Conservation (phyloP, 1,140 invertebrate species). For the Galleria mellonella region DNA sequence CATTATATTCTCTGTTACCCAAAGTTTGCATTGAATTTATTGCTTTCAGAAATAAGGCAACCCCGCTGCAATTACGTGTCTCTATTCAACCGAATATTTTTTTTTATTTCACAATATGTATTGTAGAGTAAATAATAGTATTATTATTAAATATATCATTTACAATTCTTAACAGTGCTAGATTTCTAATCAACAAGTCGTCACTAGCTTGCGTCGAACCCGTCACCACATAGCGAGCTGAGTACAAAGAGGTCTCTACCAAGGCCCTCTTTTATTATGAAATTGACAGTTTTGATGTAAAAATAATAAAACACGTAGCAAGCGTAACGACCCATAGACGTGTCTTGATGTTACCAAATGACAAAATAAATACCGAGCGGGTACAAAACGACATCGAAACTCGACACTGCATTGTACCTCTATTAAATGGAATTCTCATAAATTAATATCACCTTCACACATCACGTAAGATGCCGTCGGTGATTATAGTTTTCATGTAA, state of each 20-base stretch:
- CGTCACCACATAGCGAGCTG: constrained; percentile 27
- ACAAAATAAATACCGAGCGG: not conserved
- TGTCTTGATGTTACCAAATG: constrained; percentile 23
- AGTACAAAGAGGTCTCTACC: constrained; percentile 28
- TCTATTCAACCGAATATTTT: too few relatives aligned
- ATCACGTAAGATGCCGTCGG: not conserved
- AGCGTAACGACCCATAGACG: constrained; percentile 22
- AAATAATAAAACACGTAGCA: constrained; percentile 42
- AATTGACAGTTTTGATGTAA: constrained; percentile 42
- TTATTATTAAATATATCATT: too few relatives aligned
- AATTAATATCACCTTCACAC: constrained; percentile 1
- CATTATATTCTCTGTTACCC: too few relatives aligned
- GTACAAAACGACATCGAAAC: not conserved
- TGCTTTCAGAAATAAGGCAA: too few relatives aligned
- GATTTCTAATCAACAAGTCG: too few relatives aligned
- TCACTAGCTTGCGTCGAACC: constrained; percentile 29
- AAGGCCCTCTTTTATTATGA: constrained; percentile 36
- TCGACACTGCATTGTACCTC: not conserved
- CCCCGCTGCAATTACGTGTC: too few relatives aligned
- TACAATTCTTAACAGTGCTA: too few relatives aligned
- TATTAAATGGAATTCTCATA: constrained; percentile 2
- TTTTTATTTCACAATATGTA: too few relatives aligned
- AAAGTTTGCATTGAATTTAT: too few relatives aligned
- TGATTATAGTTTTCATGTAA: not conserved
- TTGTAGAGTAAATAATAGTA: too few relatives aligned